Percentiles rank a stretch among this genome's conserved stretches.
Conservation (phyloP, 2,797 vertebrate genomes). For the Meda fulgida region DNA sequence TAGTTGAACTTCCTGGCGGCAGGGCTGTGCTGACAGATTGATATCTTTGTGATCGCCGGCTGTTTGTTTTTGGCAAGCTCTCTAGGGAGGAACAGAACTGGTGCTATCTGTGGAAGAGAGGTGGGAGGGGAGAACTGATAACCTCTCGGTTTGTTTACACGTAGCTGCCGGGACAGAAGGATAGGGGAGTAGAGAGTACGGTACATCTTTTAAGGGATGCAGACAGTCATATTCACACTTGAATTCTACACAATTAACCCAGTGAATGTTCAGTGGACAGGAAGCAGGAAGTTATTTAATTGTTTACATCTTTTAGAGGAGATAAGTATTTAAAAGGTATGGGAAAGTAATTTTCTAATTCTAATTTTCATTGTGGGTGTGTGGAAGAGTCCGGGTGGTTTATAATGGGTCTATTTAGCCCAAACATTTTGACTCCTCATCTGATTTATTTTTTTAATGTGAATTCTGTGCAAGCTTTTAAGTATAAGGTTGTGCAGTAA, state of each 20-base stretch:
- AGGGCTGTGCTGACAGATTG: constrained; percentile 86
- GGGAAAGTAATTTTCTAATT: constrained; percentile 49
- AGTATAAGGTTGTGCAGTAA: neutral
- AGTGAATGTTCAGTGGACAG: constrained; percentile 49
- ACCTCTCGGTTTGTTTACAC: constrained; percentile 82
- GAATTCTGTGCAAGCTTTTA: neutral
- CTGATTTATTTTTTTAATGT: neutral
- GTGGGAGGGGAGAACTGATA: constrained; percentile 68
- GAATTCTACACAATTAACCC: constrained; percentile 39
- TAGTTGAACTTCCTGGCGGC: constrained; percentile 91
- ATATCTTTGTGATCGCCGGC: constrained; percentile 86
- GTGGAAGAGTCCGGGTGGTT: neutral
- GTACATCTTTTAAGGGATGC: constrained; percentile 44
- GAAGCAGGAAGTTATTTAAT: constrained; percentile 60
- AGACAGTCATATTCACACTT: constrained; percentile 46
- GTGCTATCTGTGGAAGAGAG: constrained; percentile 59
- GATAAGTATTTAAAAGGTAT: constrained; percentile 45
- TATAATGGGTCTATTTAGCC: neutral
- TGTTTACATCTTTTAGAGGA: constrained; percentile 51
- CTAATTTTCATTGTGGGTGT: constrained; percentile 33
- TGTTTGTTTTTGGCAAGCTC: constrained; percentile 86
- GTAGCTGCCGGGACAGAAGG: constrained; percentile 68
- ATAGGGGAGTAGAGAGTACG: constrained; percentile 55
- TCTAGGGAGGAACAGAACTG: constrained; percentile 59
- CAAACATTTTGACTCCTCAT: neutral